These are phyloP conservation scores for Heterodera schachtii DNA, from an alignment of 1,140 invertebrate species.

Conservation along the genomic window DNA sequence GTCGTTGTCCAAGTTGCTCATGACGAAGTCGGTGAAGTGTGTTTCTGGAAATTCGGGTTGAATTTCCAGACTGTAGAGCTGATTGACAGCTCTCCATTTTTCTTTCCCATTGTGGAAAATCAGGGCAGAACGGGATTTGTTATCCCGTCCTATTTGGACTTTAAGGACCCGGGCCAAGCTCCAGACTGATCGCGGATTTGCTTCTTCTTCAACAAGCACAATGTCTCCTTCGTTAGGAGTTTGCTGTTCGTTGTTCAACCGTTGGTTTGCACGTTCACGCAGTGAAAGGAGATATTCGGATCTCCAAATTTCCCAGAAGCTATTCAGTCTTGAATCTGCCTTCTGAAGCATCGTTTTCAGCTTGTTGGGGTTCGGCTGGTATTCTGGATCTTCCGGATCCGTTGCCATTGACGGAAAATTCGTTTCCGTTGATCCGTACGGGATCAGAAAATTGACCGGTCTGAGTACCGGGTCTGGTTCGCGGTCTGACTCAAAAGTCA, in stretches of 20 bases:
- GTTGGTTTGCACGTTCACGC: neutral
- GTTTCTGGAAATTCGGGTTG: neutral
- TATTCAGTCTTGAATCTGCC: neutral
- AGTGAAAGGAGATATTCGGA: neutral
- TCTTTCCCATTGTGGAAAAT: neutral
- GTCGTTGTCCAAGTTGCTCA: too few relatives aligned
- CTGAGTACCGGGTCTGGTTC: neutral
- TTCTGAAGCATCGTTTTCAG: neutral
- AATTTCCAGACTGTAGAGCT: neutral
- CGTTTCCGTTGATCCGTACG: neutral
- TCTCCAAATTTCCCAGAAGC: slow-evolving; percentile 4
- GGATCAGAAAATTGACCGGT: neutral
- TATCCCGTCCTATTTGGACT: neutral
- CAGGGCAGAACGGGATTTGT: neutral
- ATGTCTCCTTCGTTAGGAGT: neutral
- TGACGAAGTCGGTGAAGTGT: neutral
- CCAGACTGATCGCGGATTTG: neutral
- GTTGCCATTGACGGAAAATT: neutral
- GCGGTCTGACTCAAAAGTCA: neutral
- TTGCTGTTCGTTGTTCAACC: neutral
- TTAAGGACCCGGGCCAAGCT: neutral
- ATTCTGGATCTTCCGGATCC: neutral
- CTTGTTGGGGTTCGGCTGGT: neutral
- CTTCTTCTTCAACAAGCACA: neutral
- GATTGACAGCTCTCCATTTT: neutral